A percentile compares a stretch with the other conserved stretches of the same genome.
Conservation (phyloP, 2,113 vertebrate genomes). For the Stercorarius parasiticus region DNA sequence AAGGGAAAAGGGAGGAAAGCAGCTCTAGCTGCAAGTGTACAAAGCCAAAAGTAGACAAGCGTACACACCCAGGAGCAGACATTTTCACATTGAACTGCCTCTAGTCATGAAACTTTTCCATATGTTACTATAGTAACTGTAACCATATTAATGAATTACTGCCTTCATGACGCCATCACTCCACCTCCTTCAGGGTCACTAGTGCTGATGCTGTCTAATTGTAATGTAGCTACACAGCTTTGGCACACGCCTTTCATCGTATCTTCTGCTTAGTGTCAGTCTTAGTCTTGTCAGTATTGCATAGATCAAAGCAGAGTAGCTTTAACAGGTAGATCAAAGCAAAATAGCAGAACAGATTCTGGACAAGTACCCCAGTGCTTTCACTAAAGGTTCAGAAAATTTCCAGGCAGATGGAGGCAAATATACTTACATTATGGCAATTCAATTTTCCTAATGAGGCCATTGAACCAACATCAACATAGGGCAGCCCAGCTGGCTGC, state of each 20-base stretch:
- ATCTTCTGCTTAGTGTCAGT: not conserved
- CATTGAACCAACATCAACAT: not conserved
- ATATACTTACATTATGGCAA: not conserved
- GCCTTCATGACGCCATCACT: not conserved
- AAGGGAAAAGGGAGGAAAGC: not conserved
- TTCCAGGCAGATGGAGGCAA: slow-evolving; percentile 18
- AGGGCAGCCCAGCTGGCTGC: not conserved
- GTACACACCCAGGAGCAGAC: not conserved
- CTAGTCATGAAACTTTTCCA: not conserved
- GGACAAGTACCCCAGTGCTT: not conserved
- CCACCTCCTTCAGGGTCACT: not conserved
- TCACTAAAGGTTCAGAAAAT: not conserved
- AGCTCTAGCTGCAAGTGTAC: not conserved
- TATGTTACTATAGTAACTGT: not conserved
- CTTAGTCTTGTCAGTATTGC: not conserved
- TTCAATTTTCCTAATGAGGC: slow-evolving; percentile 26
- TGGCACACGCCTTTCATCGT: not conserved
- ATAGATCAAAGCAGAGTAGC: not conserved
- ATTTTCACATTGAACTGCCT: not conserved
- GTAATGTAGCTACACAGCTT: not conserved
- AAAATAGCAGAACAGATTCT: not conserved
- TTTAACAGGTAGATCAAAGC: not conserved
- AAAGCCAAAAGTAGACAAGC: not conserved
- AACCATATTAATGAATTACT: not conserved
- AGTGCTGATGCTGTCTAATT: not conserved